Conservation (phyloP, 2,113 vertebrate species). For the Peucedramus taeniatus region DNA sequence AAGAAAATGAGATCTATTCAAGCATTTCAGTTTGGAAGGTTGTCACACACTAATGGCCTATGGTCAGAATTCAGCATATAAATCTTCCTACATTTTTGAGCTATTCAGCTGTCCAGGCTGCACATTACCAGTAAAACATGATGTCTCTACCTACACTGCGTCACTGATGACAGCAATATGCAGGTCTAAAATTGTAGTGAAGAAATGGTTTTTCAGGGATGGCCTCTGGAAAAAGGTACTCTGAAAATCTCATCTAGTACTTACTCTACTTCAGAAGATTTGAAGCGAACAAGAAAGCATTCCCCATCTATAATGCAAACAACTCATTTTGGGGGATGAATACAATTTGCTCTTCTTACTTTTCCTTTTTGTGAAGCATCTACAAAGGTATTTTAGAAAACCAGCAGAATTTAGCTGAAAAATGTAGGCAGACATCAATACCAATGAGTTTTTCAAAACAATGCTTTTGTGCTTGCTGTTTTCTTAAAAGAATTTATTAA, state of each 20-base stretch:
- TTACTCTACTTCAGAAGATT: neutral
- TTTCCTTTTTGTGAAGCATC: neutral
- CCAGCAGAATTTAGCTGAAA: neutral
- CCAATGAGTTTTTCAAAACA: neutral
- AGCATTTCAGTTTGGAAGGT: slow-evolving; percentile 25
- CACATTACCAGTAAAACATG: neutral
- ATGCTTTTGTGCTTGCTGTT: neutral
- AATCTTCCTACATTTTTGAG: neutral
- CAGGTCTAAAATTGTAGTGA: neutral
- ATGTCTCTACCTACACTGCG: neutral
- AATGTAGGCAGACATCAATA: neutral
- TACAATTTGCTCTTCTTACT: neutral
- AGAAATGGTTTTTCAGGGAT: neutral
- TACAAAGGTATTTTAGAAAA: neutral
- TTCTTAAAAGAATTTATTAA: neutral
- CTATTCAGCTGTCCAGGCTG: slow-evolving; percentile 1
- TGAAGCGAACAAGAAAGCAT: neutral
- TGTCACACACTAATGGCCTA: slow-evolving; percentile 30
- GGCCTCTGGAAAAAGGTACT: neutral
- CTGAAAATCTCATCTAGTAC: neutral
- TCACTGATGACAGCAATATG: neutral
- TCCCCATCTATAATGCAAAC: neutral
- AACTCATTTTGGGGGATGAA: neutral
- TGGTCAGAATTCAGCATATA: slow-evolving; percentile 9
- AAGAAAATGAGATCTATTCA: slow-evolving; percentile 40